A percentile compares a stretch with the other conserved stretches of the same genome.
Conservation (phyloP, 1,140 invertebrate species). For the Ostrea edulis region DNA sequence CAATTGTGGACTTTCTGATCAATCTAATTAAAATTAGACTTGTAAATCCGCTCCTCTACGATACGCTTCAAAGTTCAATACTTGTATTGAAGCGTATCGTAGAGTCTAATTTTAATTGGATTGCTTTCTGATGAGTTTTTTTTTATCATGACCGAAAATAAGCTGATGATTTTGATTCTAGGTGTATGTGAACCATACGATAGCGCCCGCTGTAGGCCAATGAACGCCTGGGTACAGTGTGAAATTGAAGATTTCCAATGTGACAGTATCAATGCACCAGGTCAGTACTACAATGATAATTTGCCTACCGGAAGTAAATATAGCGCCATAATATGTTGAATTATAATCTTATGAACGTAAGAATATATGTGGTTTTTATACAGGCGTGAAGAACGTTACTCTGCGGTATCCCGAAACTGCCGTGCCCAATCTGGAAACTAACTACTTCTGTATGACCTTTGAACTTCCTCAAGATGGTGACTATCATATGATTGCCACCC, state of each 20-base stretch:
- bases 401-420: constrained; percentile 57
- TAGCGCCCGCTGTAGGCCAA: constrained; percentile 44
- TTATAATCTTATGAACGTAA: no score
- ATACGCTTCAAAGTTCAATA: no score
- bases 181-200: constrained; percentile 62
- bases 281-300: neutral
- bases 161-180: neutral
- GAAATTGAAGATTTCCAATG: constrained; percentile 3
- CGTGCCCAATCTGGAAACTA: constrained; percentile 60
- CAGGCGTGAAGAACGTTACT: constrained; percentile 58
- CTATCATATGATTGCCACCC: no score
- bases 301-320: no score
- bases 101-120: no score
- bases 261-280: constrained; percentile 16
- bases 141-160: no score
- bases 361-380: neutral
- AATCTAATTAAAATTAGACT: no score
- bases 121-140: no score
- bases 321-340: neutral
- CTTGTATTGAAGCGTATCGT: no score
- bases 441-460: constrained; percentile 67
- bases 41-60: no score
- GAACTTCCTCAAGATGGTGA: no score
- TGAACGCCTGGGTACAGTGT: constrained; percentile 34
- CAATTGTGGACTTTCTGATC: no score